Evolutionary conservation across 1,140 invertebrate species (phyloP).

Genomic region (Stenopsyche tienmushanensis): DNA sequence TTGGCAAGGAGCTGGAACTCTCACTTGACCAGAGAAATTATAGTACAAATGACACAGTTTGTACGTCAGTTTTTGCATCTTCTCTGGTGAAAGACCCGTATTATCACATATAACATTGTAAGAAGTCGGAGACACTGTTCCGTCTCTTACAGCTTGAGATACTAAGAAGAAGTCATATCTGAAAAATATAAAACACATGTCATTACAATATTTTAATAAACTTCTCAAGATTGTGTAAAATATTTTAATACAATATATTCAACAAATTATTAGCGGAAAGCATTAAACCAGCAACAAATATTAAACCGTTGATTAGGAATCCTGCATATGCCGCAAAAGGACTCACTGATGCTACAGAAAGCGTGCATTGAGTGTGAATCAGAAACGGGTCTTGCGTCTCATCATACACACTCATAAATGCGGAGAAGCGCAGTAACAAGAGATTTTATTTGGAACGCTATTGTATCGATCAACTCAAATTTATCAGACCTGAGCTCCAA

Average conservation of each 20-base stretch:
- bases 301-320: too few species aligned
- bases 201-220: too few species aligned
- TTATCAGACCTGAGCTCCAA: too few species aligned
- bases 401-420: not conserved
- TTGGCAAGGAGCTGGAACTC: slow-evolving; percentile 88
- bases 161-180: slow-evolving; percentile 88
- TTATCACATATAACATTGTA: slow-evolving; percentile 82
- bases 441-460: not conserved
- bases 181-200: slow-evolving; percentile 31
- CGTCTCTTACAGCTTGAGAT: slow-evolving; percentile 78
- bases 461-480: too few species aligned
- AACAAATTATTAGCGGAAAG: too few species aligned
- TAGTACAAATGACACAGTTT: slow-evolving; percentile 93
- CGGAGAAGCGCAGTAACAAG: not conserved
- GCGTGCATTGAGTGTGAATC: too few species aligned
- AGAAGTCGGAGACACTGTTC: slow-evolving; percentile 87
- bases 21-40: slow-evolving; percentile 91
- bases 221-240: too few species aligned
- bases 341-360: too few species aligned
- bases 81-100: slow-evolving; percentile 71
- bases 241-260: too few species aligned
- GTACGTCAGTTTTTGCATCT: slow-evolving; percentile 82
- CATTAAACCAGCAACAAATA: too few species aligned
- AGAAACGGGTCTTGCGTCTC: too few species aligned
- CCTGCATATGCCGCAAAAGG: not conserved